Percentiles rank a stretch among this genome's conserved stretches.
Evolutionary conservation across 2,113 vertebrate species (phyloP).

Genomic region (Platysteira castanea): DNA sequence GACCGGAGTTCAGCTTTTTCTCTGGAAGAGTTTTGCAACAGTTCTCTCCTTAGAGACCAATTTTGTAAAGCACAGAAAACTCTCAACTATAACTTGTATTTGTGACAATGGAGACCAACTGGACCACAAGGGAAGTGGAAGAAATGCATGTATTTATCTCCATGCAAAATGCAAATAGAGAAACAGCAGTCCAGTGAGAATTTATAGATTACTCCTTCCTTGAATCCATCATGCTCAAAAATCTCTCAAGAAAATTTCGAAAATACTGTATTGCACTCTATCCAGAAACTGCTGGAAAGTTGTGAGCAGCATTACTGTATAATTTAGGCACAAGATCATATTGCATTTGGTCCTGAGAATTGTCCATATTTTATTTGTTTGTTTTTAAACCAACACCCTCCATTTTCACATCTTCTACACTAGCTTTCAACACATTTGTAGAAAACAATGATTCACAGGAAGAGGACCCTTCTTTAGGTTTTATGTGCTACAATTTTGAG

Average conservation of each 20-base stretch:
- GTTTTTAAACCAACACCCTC: background rate
- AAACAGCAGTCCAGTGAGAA: background rate
- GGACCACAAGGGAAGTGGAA: background rate
- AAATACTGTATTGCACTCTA: background rate
- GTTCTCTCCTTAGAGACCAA: background rate
- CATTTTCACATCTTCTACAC: background rate
- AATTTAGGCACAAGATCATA: background rate
- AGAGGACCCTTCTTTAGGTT: background rate
- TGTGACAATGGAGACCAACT: background rate
- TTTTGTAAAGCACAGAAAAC: background rate
- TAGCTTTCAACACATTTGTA: background rate
- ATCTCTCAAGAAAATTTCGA: background rate
- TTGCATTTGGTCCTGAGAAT: background rate
- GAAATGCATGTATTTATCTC: background rate
- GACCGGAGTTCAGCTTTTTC: background rate
- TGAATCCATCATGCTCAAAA: background rate
- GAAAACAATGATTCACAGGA: background rate
- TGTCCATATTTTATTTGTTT: background rate
- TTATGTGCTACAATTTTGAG: background rate
- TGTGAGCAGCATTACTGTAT: background rate
- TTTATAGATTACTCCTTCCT: background rate
- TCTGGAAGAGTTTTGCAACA: conserved; percentile 4
- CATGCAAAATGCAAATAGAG: background rate
- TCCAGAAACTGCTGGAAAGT: background rate
- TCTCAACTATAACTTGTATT: background rate